A percentile compares a stretch with the other conserved stretches of the same genome.
These are phyloP conservation scores for Bombyx huttoni DNA, from an alignment of 2,888 invertebrate species.

Conservation along the genomic window DNA sequence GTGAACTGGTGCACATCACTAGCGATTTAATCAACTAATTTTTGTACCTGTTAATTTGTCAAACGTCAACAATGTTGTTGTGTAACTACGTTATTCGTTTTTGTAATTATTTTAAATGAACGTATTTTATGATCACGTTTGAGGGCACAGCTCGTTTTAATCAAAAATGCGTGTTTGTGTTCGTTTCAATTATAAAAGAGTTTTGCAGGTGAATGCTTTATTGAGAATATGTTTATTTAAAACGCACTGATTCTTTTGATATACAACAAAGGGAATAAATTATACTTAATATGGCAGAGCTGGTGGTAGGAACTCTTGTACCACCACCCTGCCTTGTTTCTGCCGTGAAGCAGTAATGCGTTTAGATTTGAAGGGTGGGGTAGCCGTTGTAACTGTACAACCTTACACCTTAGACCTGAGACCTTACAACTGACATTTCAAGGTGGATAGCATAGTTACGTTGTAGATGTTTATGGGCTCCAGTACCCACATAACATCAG, in stretches of 20 bases:
- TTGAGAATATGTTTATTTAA: background rate
- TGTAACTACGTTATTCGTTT: background rate
- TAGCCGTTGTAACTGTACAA: no score
- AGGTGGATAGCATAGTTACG: no score
- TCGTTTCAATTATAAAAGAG: background rate
- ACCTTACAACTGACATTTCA: no score
- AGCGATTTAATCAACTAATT: conserved; percentile 17
- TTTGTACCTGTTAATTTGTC: conserved; percentile 2
- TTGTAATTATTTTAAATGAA: no score
- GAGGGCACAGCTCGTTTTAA: background rate
- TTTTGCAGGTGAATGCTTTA: background rate
- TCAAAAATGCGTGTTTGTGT: background rate
- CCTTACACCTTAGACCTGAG: no score
- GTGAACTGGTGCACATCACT: conserved; percentile 20
- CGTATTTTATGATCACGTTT: background rate
- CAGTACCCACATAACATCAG: no score
- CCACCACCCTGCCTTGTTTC: no score
- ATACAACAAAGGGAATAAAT: background rate
- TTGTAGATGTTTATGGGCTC: no score
- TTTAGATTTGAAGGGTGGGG: no score
- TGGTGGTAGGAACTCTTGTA: no score
- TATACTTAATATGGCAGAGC: background rate
- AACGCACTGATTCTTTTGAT: background rate
- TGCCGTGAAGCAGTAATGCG: no score
- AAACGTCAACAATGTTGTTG: background rate